Conservation (phyloP, 2,888 invertebrate species). For the Parasteatoda lunata region DNA sequence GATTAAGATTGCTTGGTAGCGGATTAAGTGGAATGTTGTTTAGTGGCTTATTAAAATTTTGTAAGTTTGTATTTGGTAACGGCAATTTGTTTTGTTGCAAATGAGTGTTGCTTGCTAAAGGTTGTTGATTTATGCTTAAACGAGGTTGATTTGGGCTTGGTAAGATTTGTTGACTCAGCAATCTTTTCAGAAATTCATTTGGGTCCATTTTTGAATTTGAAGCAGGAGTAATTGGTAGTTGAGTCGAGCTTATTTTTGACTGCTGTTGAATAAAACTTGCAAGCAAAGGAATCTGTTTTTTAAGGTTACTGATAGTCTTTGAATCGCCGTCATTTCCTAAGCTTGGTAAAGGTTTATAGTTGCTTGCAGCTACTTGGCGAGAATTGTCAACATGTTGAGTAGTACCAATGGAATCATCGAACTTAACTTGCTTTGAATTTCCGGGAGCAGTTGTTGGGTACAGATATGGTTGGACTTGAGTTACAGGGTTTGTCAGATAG, state of each 20-base stretch:
- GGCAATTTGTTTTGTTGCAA: constrained; percentile 16
- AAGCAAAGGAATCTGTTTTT: constrained; percentile 4
- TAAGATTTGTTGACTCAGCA: constrained; percentile 6
- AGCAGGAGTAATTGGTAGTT: not conserved
- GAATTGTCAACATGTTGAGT: constrained; percentile 12
- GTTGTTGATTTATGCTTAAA: constrained; percentile 4
- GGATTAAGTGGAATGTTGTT: constrained; percentile 1
- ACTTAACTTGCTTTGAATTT: constrained; percentile 38
- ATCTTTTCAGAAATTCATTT: not conserved
- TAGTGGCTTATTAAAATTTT: not conserved
- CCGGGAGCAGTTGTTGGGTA: constrained; percentile 26
- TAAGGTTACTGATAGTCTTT: not conserved
- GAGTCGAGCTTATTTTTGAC: not conserved
- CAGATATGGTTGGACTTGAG: constrained; percentile 27
- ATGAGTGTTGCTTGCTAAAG: not conserved
- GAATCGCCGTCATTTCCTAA: constrained; percentile 7
- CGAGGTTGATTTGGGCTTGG: constrained; percentile 6
- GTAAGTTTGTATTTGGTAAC: constrained; percentile 9
- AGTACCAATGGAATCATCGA: constrained; percentile 21
- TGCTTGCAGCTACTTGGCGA: not conserved
- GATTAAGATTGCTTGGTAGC: not conserved
- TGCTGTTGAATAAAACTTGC: constrained; percentile 1
- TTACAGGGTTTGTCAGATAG: constrained; percentile 7
- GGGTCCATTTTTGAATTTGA: not conserved
- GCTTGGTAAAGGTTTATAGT: not conserved